Base-by-base conservation (phyloP, 2,888 invertebrate genomes). In the Orchesellides sinensis region DNA sequence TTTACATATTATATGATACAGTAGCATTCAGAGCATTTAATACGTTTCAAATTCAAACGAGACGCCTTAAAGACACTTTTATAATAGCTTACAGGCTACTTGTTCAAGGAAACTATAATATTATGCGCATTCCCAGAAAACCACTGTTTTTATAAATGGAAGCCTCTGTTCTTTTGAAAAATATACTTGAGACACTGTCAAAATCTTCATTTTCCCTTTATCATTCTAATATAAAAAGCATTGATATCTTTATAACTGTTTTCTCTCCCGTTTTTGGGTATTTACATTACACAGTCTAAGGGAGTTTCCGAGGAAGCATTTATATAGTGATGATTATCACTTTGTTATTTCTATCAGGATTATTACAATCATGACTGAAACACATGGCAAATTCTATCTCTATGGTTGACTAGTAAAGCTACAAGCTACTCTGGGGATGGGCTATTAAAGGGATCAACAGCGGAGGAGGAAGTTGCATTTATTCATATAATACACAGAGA, bases 261-360 rank as follows among this genome's bases (percentile, higher is more conserved):
- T 8, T 40, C n/a, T n/a, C 2, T 40, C 40, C 19, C 17, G 1
- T 17, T 49, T 19, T 17, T 19, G 2, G 32, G 29, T 32, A 59
- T 54, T 54, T 54, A 54, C 25, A 4, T n/a, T n/a, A n/a, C n/a
- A 17, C 59, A 5, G 27, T 40, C 40, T 40, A 40, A 61, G 19
- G 61, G 21, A 63, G 63, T 2, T 10, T 4, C 4, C 56, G 23
- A 19, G 10, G 45, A 12, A 23, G 21, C 19, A 63, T 63, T 63
- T 40, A 40, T 63, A 63, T n/a, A n/a, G n/a, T 32, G 61, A 61
- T 40, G 63, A 63, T 63, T 63, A 63, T 63, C 45, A 63, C 40
- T 63, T 63, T 40, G 45, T 63, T 63, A 35, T 63, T 63, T 63
- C 45, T 23, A 63, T 40, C 21, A 63, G 35, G 63, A 40, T 63